phyloP scores from a whole-genome alignment of 2,888 invertebrate species.

The Druceiella hillmani region DNA sequence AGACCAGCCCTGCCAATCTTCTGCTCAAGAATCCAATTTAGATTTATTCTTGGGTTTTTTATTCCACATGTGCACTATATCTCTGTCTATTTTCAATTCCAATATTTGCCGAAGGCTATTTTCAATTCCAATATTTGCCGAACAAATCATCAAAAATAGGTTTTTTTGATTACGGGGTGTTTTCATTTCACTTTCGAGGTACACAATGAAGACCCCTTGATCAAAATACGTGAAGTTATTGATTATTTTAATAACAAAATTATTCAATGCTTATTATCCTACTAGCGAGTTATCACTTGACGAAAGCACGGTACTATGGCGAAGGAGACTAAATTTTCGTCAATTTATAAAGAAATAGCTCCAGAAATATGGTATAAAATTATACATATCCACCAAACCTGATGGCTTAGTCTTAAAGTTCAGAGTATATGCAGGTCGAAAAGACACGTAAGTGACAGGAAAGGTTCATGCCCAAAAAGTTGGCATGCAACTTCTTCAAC shows the following conservation, averaged over 20 bases:
- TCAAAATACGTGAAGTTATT: constrained; percentile 26
- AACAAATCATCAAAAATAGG: constrained; percentile 27
- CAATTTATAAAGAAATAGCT: neutral
- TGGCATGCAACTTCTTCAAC: neutral
- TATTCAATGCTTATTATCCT: constrained; percentile 22
- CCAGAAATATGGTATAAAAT: neutral
- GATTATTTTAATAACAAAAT: constrained; percentile 29
- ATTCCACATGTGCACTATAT: constrained; percentile 28
- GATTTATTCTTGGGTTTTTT: constrained; percentile 25
- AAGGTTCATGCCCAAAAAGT: constrained; percentile 5
- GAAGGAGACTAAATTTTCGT: constrained; percentile 13
- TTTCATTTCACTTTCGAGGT: constrained; percentile 26
- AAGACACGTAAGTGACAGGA: constrained; percentile 1
- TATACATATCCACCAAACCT: constrained; percentile 19
- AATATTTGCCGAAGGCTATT: constrained; percentile 28
- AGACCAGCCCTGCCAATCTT: neutral
- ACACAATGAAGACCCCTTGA: constrained; percentile 19
- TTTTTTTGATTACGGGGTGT: constrained; percentile 27
- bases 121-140: constrained; percentile 24
- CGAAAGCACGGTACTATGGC: constrained; percentile 20
- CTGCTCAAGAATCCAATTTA: neutral
- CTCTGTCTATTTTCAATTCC: constrained; percentile 18
- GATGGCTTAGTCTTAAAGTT: constrained; percentile 12
- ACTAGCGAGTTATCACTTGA: constrained; percentile 18
- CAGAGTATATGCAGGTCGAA: constrained; percentile 3